phyloP scores from a whole-genome alignment of 2,113 vertebrate species.

The Camelus dromedarius region DNA sequence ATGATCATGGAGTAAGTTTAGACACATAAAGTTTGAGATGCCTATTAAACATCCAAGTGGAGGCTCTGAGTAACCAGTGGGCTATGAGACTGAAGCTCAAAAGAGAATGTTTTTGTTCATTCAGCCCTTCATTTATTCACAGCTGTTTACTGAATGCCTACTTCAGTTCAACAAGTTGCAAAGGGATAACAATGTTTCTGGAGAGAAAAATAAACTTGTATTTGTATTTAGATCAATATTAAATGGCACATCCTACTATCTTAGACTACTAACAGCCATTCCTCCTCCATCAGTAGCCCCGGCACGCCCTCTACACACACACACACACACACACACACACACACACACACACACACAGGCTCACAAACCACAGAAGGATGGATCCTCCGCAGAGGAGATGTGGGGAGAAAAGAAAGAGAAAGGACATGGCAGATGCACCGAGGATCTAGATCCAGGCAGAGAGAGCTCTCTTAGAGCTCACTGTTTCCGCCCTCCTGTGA shows the following conservation, averaged over 20 bases:
- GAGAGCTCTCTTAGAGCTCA: neutral
- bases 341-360: neutral
- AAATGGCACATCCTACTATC: neutral
- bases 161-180: slow-evolving; percentile 2
- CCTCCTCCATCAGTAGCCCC: neutral
- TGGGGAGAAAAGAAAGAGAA: neutral
- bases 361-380: neutral
- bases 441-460: neutral
- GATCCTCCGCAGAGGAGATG: neutral
- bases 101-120: neutral
- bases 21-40: neutral
- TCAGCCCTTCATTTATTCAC: neutral
- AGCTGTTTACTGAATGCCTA: neutral
- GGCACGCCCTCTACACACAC: neutral
- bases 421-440: neutral
- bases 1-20: accelerated
- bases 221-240: slow-evolving; percentile 49
- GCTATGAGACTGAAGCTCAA: neutral
- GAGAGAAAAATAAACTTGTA: neutral
- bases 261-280: neutral
- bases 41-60: neutral
- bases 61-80: neutral
- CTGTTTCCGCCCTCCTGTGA: neutral
- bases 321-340: neutral
- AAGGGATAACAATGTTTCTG: slow-evolving; percentile 51